Base-by-base conservation (phyloP, 2,888 invertebrate genomes). In the Invenusta paracnida region DNA sequence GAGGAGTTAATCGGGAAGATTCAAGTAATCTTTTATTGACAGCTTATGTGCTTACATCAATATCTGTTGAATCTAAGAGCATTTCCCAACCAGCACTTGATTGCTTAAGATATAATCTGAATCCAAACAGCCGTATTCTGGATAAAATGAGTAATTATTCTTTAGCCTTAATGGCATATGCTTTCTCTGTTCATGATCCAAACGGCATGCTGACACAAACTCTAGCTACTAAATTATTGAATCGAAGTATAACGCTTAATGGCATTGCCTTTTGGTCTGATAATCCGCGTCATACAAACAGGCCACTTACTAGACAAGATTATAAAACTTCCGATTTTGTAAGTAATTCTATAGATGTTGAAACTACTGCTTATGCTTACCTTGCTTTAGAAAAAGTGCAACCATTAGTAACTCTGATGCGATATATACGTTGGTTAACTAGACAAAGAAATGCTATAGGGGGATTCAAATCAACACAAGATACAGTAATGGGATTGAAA, bases 21-120 rank as follows among this genome's bases (percentile, higher is more conserved):
- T 93, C 93, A 0, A 94, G 94, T 89, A 90, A 94, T 79, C 91
- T 95, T 66, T 94, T 95, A 0, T 92, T 96, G 1, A 94, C 96
- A 0, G 95, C 96, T 0, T 94, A 94, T 89, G 94, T 94, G 0
- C 91, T 95, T 0, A 92, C 95, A 23, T 94, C 95, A 0, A 93
- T 96, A 25, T 73, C 73, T 88, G 92, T 95, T 11, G 95, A 95
- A 90, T 89, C 90, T 86, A 88, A 88, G 29, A 89, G 88, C 86
- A 81, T 86, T 30, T 73, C 27, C 27, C 25, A 29, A 87, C 87
- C 87, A 66, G 87, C 88, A 30, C n/a, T 83, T 30, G 90, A 90
- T n/a, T 73, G 73, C 23, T 23, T 73, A 5, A 73, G 23, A 23
- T 73, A 73, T 73, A 73, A 73, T 23, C 25, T 73, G 11, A 73